Conservation (phyloP, 1,140 invertebrate species). For the Hyposmocoma kahamanoa region DNA sequence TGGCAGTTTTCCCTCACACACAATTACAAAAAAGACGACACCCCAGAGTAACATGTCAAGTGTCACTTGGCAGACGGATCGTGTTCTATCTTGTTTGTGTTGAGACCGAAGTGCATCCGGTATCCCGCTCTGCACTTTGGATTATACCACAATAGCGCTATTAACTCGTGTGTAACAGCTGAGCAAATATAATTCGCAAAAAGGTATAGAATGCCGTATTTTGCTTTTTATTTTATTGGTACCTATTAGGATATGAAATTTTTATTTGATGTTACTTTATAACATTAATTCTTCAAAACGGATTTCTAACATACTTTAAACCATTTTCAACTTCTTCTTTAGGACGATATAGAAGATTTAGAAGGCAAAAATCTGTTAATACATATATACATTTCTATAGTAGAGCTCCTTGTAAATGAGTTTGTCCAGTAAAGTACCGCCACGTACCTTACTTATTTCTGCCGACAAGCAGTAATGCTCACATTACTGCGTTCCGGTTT, state of each 20-base stretch:
- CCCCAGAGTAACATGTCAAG: slow-evolving; percentile 37
- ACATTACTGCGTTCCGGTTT: too few relatives aligned
- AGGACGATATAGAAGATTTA: too few relatives aligned
- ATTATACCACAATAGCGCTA: slow-evolving; percentile 25
- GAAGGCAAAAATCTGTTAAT: too few relatives aligned
- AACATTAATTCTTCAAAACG: neutral
- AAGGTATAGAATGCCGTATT: neutral
- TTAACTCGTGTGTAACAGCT: slow-evolving; percentile 26
- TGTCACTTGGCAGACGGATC: slow-evolving; percentile 33
- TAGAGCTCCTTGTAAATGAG: too few relatives aligned
- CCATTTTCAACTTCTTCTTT: too few relatives aligned
- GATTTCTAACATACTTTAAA: too few relatives aligned
- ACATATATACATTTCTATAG: too few relatives aligned
- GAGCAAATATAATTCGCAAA: neutral
- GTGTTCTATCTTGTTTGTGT: slow-evolving; percentile 58
- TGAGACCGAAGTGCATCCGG: slow-evolving; percentile 12
- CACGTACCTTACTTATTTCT: too few relatives aligned
- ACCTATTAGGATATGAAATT: neutral
- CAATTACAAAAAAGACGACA: neutral
- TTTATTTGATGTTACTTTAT: neutral
- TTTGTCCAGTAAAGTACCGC: too few relatives aligned
- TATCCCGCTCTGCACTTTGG: slow-evolving; percentile 4
- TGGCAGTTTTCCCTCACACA: neutral
- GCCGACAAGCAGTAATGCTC: too few relatives aligned
- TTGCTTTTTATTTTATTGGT: neutral